Evolutionary conservation across 2,113 vertebrate species (phyloP), one percentile per base, ranked within the genome.

Genomic region (Eublepharis macularius): DNA sequence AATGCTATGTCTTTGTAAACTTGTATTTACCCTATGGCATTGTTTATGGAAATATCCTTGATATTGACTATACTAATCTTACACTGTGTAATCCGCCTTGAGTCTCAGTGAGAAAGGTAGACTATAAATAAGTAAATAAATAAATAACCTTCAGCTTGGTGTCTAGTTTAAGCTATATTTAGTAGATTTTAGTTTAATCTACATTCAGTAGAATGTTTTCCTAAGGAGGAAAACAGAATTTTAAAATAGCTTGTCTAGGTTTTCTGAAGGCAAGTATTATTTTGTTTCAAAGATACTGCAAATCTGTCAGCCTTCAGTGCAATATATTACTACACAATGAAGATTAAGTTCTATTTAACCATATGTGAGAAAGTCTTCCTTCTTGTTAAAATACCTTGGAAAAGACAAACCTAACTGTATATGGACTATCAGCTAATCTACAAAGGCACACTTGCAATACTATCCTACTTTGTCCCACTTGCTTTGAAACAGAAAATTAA

Each of bases 161-260:
- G 34, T 51, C 82, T 76, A 76, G 14, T 83, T 76, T 57, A 5
- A 65, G 83, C 76, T 87, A 54, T 3, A 69, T 80, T 93, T 54
- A n/a, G 2, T 0, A 69, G n/a, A 34, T n/a, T n/a, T n/a, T n/a
- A n/a, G n/a, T n/a, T 76, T 57, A 5, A 65, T 85, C 76, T 87
- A 54, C 4, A 69, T 80, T 93, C 60, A n/a, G 2, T 0, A 69
- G n/a, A 34, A 41, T 41, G n/a, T 79, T 73, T 14, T 34, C 79
- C 81, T 39, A 83, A 63, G 91, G 36, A 92, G 41, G 17, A 74
- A 81, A 54, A 81, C 87, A 80, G 21, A 32, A 68, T 66, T 81
- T 89, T 74, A 88, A 45, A 86, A 7, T 14, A 1, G 26, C 32
- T 49, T 32, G 24, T 9, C 32, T 45, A 75, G 45, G 26, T 75